phyloP scores from a whole-genome alignment of 2,888 invertebrate species.

The Cataglyphis cursor region DNA sequence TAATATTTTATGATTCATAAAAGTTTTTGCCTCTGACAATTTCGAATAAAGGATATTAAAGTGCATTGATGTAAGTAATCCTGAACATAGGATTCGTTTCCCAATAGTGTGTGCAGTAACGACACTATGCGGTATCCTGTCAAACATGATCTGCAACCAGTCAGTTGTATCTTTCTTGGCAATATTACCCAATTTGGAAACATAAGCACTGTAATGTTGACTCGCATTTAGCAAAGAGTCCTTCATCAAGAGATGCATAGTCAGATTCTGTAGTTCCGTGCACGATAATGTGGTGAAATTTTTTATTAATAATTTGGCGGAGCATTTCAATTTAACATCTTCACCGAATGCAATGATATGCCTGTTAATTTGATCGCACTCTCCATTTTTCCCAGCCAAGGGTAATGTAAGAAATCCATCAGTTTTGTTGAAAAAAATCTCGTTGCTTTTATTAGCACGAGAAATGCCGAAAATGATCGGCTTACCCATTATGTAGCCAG shows the following conservation, averaged over 20 bases:
- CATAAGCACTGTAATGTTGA: slow-evolving; percentile 78
- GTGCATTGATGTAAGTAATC: slow-evolving; percentile 81
- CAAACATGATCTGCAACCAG: slow-evolving; percentile 87
- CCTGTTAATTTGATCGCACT: slow-evolving; percentile 78
- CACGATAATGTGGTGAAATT: slow-evolving; percentile 83
- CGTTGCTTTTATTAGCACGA: slow-evolving; percentile 73
- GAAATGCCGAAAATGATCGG: slow-evolving; percentile 89
- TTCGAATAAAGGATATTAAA: slow-evolving; percentile 81
- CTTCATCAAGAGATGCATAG: slow-evolving; percentile 77
- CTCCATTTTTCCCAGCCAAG: slow-evolving; percentile 76
- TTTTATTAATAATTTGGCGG: slow-evolving; percentile 71
- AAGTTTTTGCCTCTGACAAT: slow-evolving; percentile 78
- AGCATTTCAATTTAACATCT: slow-evolving; percentile 81
- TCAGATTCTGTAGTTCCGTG: slow-evolving; percentile 81
- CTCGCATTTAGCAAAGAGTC: slow-evolving; percentile 80
- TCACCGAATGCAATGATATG: slow-evolving; percentile 82
- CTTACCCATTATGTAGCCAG: slow-evolving; percentile 91
- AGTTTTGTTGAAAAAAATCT: slow-evolving; percentile 75
- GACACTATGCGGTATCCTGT: slow-evolving; percentile 80
- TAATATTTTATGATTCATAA: slow-evolving; percentile 80
- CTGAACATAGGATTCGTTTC: slow-evolving; percentile 80
- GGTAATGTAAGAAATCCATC: slow-evolving; percentile 82
- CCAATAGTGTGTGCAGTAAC: slow-evolving; percentile 75
- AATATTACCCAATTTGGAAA: slow-evolving; percentile 88
- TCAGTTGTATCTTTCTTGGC: slow-evolving; percentile 84